Base-by-base conservation (phyloP, 2,888 invertebrate species). In the Drosophila maculinotata region DNA sequence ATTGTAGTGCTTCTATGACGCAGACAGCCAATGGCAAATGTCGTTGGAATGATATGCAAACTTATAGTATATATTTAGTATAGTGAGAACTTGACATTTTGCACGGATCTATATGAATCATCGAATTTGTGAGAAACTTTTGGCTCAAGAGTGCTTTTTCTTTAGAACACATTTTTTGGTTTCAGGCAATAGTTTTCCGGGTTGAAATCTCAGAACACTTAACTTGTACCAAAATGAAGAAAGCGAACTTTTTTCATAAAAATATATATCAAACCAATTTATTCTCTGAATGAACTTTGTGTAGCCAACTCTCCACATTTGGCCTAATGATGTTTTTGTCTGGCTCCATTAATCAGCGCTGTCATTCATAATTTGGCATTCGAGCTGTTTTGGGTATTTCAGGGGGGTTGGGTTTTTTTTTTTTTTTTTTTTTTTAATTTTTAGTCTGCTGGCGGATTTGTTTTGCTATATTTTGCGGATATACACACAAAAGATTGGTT, bases 301-400 rank as follows among this genome's bases (percentile, higher is more conserved):
- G 15, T 36, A 8, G 26, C 47, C 56, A 51, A 12, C 36, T 23
- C 7, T 25, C 15, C 10, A 23, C 8, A 20, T 62, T n/a, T 58
- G 48, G 71, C 58, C 58, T 72, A 72, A 72, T 76, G 71, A 76
- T 70, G 54, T 56, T 63, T 63, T 56, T 62, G 56, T 30, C 38
- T 41, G 67, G 49, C 59, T 62, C 31, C 87, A 86, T 87, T 86
- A 80, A 83, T 86, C 79, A 85, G 54, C 57, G 69, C 78, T 78
- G 85, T 81, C 86, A 79, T 79, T 79, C 65, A 85, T 69, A 62
- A 72, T 52, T 72, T 63, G 38, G 38, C 42, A 58, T 59, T 45
- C n/a, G n/a, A n/a, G n/a, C n/a, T 60, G 45, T 28, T 28, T 10
- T 10, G 53, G 28, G 9, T 42, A 28, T 42, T 28, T 42, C 42